phyloP scores from a whole-genome alignment of 2,888 invertebrate genomes.

The Philonicus albiceps region DNA sequence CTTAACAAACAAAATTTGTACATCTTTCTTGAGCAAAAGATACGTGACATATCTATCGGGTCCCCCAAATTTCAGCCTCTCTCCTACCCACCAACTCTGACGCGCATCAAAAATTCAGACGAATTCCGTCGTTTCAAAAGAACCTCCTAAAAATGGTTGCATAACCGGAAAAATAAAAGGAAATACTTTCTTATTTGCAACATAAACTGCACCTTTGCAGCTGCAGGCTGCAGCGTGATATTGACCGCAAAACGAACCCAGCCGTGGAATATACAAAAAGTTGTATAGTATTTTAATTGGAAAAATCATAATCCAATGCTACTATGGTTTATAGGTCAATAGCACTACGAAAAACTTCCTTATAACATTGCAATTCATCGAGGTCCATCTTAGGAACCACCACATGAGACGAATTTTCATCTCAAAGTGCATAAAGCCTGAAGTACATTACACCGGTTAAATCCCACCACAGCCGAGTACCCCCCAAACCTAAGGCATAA shows the following conservation, averaged over 20 bases:
- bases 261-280: neutral
- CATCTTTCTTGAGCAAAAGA: neutral
- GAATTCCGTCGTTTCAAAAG: neutral
- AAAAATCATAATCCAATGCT: neutral
- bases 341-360: neutral
- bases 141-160: neutral
- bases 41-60: neutral
- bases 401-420: neutral
- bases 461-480: neutral
- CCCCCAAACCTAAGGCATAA: neutral
- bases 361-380: neutral
- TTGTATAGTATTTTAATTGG: neutral
- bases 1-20: neutral
- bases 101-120: neutral
- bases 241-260: neutral
- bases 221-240: neutral
- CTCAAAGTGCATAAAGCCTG: neutral
- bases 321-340: neutral
- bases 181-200: neutral
- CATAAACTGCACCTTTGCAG: neutral
- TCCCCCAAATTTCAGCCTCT: neutral
- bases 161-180: neutral
- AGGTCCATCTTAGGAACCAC: neutral
- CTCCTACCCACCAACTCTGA: neutral
- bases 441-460: neutral